phyloP scores from a whole-genome alignment of 1,140 invertebrate species.

The Drosophila cardini region DNA sequence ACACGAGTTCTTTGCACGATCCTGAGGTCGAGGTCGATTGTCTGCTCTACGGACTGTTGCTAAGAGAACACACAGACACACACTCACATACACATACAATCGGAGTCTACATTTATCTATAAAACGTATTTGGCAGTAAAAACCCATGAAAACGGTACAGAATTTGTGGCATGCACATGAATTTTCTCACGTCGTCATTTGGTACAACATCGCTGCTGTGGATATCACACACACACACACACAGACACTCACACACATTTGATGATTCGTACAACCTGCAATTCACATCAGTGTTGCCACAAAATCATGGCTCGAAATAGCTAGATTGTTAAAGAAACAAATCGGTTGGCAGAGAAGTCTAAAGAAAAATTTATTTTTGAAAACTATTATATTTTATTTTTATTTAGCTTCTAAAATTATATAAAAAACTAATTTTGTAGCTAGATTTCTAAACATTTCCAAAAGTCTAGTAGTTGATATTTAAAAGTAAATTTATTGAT shows the following conservation, averaged over 20 bases:
- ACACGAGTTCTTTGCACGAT: conserved; percentile 13
- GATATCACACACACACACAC: conserved; percentile 22
- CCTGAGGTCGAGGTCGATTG: conserved; percentile 21
- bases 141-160: conserved; percentile 71
- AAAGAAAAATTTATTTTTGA: too few species aligned
- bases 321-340: too few species aligned
- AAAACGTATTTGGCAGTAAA: conserved; percentile 9
- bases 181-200: conserved; percentile 78
- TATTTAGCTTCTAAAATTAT: too few species aligned
- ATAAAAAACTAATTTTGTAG: too few species aligned
- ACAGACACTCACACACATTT: conserved; percentile 20
- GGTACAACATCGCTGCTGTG: conserved; percentile 17
- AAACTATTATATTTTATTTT: too few species aligned
- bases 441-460: too few species aligned
- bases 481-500: too few species aligned
- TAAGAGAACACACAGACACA: neutral
- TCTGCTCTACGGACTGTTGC: neutral
- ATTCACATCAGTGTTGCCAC: conserved; percentile 25
- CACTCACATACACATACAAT: too few species aligned
- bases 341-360: too few species aligned
- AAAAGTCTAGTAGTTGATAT: too few species aligned
- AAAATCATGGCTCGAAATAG: too few species aligned
- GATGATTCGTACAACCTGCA: conserved; percentile 54
- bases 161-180: conserved; percentile 81
- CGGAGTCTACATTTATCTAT: neutral